Percentiles rank a stretch among this genome's conserved stretches.
phyloP scores from a whole-genome alignment of 2,888 invertebrate genomes.

The Catotricha subobsoleta region DNA sequence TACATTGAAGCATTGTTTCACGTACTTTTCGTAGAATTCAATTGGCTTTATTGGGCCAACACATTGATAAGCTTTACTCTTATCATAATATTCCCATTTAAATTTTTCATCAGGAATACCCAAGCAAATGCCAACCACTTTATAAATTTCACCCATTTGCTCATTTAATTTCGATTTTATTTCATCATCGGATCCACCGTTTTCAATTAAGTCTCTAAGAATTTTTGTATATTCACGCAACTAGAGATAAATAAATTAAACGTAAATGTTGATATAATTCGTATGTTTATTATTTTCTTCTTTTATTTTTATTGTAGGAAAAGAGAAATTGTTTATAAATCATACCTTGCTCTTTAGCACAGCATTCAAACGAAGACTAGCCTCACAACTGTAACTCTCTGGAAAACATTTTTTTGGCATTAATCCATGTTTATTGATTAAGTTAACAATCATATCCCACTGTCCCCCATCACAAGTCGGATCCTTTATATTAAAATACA shows the following conservation, averaged over 20 bases:
- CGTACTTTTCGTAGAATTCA: constrained; percentile 62
- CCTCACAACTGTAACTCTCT: constrained; percentile 61
- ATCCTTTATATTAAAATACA: constrained; percentile 39
- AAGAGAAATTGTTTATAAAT: too few species aligned
- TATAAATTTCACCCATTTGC: constrained; percentile 59
- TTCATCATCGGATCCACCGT: constrained; percentile 34
- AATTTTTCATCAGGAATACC: constrained; percentile 62
- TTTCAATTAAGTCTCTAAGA: constrained; percentile 41
- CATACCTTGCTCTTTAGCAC: constrained; percentile 65
- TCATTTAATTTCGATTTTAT: constrained; percentile 42
- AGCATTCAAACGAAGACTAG: constrained; percentile 54
- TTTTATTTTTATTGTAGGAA: too few species aligned
- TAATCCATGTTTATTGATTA: constrained; percentile 72
- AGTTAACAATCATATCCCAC: constrained; percentile 82
- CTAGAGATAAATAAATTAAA: constrained; percentile 28
- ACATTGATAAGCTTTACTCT: constrained; percentile 51
- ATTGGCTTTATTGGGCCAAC: constrained; percentile 59
- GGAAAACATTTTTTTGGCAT: constrained; percentile 80
- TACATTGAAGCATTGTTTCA: constrained; percentile 61
- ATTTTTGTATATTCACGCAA: constrained; percentile 64
- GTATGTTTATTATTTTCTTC: neutral
- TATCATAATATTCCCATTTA: constrained; percentile 73
- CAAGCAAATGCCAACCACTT: constrained; percentile 67
- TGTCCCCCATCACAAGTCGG: constrained; percentile 78
- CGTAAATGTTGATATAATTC: neutral